Conservation (phyloP, 2,113 vertebrate genomes). For the Blennius ocellaris region DNA sequence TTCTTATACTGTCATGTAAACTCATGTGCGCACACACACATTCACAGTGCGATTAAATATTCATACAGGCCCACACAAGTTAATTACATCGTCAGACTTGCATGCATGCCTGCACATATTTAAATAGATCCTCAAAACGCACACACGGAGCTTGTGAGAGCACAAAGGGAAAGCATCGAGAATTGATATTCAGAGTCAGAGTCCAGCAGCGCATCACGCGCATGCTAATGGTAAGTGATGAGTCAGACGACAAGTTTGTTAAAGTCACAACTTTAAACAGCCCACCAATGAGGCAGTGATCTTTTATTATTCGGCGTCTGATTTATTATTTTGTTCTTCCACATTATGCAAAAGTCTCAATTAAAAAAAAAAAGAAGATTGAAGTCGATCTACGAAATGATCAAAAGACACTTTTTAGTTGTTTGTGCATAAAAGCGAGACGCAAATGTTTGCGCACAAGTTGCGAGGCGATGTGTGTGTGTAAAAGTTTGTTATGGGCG, state of each 20-base stretch:
- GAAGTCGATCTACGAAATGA: background rate
- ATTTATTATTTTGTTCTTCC: background rate
- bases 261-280: conserved; percentile 26
- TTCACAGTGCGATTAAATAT: conserved; percentile 6
- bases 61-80: background rate
- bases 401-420: background rate
- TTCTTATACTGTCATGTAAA: conserved; percentile 31
- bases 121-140: background rate
- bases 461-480: background rate
- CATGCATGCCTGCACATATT: background rate
- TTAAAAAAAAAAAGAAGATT: background rate
- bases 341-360: background rate
- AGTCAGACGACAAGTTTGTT: conserved; percentile 48
- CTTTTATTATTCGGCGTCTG: background rate
- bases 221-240: conserved; percentile 47
- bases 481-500: conserved; percentile 7
- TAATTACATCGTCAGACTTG: conserved; percentile 23
- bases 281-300: conserved; percentile 1
- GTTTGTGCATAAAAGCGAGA: background rate
- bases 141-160: background rate
- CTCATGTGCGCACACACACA: background rate
- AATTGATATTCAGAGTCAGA: conserved; percentile 48
- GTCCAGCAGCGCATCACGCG: background rate
- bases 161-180: conserved; percentile 19
- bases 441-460: background rate